Evolutionary conservation across 2,113 vertebrate species (phyloP), one percentile per base, ranked within the genome.

Genomic region (Acrocephalus kingi): DNA sequence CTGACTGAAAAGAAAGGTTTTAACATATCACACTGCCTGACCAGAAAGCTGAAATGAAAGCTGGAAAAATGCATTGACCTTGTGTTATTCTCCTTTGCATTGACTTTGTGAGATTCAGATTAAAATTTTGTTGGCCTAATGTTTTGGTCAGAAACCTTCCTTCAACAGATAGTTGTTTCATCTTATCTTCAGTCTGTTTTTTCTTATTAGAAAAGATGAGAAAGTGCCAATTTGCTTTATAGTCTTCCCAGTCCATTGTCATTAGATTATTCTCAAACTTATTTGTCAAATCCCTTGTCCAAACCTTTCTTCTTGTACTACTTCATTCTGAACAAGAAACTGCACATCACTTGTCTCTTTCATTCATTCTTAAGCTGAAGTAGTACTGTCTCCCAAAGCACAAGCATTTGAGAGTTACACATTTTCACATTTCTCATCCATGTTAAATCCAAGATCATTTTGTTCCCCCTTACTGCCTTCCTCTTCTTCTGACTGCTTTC

Each of bases 351-450:
- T 84, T 93, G 30, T 84, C 61, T 84, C 28, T 93, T 94, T 75
- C 79, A 71, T 93, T 94, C 85, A 72, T 86, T 93, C 87, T 84
- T 78, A 84, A 91, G 45, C 33, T 71, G 49, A 93, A 88, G 30
- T 45, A 81, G 21, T 51, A 76, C 30, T 37, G 46, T 87, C 37
- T 94, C 78, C 48, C 69, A 93, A 78, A 84, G 56, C 66, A 85
- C 37, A 78, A 88, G 51, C 6, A 63, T 88, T 90, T 69, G 72
- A 89, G 55, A 77, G 6, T 69, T 93, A 68, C 10, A 35, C 37
- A 62, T 78, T 96, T 95, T 91, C 63, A 85, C 59, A 72, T 87
- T 96, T 93, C 81, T 93, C 41, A 91, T 82, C 72, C 43, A 84
- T 45, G 72, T 84, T 91, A 91, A 88, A 95, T 79, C 35, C 69